A percentile compares a stretch with the other conserved stretches of the same genome.
Conservation (phyloP, 2,113 vertebrate species). For the Mesoclemmys tuberculata region DNA sequence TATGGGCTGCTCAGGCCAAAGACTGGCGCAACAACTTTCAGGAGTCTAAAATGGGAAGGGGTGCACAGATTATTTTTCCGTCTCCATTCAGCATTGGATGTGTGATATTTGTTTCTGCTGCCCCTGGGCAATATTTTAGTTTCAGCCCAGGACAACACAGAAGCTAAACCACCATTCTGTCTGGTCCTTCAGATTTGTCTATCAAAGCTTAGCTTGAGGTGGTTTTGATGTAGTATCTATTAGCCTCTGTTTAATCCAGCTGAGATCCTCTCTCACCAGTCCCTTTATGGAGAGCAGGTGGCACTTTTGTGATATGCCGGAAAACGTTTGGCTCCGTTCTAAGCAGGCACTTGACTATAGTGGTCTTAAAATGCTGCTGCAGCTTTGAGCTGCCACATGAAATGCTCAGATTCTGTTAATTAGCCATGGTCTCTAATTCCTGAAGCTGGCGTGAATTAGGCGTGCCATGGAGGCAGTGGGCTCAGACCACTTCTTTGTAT, state of each 20-base stretch:
- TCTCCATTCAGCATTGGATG: no score
- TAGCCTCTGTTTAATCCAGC: constrained; percentile 14
- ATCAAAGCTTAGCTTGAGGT: background rate
- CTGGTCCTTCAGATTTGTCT: background rate
- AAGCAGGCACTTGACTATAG: background rate
- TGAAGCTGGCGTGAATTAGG: background rate
- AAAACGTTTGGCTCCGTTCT: constrained; percentile 16
- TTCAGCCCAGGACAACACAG: background rate
- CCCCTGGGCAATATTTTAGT: background rate
- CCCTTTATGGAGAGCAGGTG: constrained; percentile 19
- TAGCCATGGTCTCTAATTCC: background rate
- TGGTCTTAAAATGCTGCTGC: background rate
- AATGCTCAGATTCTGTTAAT: background rate
- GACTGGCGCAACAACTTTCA: accelerated
- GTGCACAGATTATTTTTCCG: no score
- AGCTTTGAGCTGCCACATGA: background rate
- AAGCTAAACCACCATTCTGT: background rate
- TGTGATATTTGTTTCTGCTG: background rate
- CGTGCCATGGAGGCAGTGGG: background rate
- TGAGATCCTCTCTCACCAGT: constrained; percentile 9
- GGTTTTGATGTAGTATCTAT: constrained; percentile 10
- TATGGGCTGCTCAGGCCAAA: background rate
- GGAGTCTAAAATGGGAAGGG: background rate
- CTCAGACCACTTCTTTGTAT: background rate
- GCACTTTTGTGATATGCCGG: background rate